Conservation (phyloP, 1,140 invertebrate genomes). For the Drosophila littoralis region DNA sequence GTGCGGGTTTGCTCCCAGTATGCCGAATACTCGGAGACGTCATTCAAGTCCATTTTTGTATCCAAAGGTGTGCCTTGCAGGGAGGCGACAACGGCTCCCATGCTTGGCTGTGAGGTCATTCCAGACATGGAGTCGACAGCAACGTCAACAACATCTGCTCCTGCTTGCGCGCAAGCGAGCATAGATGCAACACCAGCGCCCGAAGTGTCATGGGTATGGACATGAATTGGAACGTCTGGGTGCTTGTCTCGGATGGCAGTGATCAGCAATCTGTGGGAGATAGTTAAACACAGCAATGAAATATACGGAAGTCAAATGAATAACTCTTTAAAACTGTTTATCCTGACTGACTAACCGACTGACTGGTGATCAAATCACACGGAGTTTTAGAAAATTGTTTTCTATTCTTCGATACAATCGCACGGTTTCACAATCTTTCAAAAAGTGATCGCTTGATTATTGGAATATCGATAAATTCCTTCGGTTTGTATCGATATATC, state of each 20-base stretch:
- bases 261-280: conserved; percentile 89
- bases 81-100: conserved; percentile 98
- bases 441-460: too few relatives aligned
- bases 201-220: conserved; percentile 99
- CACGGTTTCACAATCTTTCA: too few relatives aligned
- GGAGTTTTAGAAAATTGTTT: too few relatives aligned
- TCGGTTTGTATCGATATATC: too few relatives aligned
- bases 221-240: conserved; percentile 98
- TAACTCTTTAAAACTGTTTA: too few relatives aligned
- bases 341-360: too few relatives aligned
- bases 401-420: too few relatives aligned
- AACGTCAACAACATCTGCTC: conserved; percentile 99
- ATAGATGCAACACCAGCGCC: conserved; percentile 98
- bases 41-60: conserved; percentile 90
- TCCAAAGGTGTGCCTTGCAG: conserved; percentile 86
- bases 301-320: background rate
- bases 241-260: conserved; percentile 95
- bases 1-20: conserved; percentile 99
- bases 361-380: too few relatives aligned
- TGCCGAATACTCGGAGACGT: conserved; percentile 97
- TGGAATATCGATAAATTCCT: too few relatives aligned
- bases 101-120: conserved; percentile 98
- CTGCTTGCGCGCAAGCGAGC: conserved; percentile 96
- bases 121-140: conserved; percentile 99
- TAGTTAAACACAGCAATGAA: background rate